These are phyloP conservation scores for Hydraecia micacea DNA, from an alignment of 2,888 invertebrate genomes.

Conservation along the genomic window DNA sequence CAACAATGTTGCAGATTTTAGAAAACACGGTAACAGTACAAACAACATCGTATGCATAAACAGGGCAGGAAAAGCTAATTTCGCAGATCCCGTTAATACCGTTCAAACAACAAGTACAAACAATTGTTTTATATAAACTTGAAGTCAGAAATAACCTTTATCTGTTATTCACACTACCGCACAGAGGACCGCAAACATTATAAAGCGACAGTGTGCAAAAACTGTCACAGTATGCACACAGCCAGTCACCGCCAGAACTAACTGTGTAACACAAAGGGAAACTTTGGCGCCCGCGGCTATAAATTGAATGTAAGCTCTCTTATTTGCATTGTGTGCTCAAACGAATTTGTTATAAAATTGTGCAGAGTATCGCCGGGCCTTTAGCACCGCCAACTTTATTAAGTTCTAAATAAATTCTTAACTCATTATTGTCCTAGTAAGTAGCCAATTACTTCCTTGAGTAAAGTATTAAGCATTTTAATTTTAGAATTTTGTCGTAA, in stretches of 20 bases:
- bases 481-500: conserved; percentile 26
- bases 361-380: conserved; percentile 53
- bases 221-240: conserved; percentile 71
- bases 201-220: conserved; percentile 68
- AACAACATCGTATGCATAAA: conserved; percentile 55
- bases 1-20: conserved; percentile 49
- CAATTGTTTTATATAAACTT: conserved; percentile 71
- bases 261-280: conserved; percentile 72
- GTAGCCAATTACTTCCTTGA: conserved; percentile 23
- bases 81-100: conserved; percentile 64
- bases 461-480: conserved; percentile 42
- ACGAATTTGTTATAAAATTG: conserved; percentile 69
- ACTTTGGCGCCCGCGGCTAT: conserved; percentile 73
- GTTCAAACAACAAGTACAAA: conserved; percentile 67
- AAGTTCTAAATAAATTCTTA: conserved; percentile 59
- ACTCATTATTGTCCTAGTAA: conserved; percentile 49
- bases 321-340: conserved; percentile 76
- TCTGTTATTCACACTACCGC: conserved; percentile 70
- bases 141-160: conserved; percentile 68
- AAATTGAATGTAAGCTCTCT: conserved; percentile 81
- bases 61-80: conserved; percentile 63
- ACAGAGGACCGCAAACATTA: conserved; percentile 63
- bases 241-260: conserved; percentile 66
- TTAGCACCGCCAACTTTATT: conserved; percentile 35
- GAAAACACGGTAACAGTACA: conserved; percentile 43